Evolutionary conservation across 1,140 invertebrate genomes (phyloP).

Genomic region (Heliothis virescens): DNA sequence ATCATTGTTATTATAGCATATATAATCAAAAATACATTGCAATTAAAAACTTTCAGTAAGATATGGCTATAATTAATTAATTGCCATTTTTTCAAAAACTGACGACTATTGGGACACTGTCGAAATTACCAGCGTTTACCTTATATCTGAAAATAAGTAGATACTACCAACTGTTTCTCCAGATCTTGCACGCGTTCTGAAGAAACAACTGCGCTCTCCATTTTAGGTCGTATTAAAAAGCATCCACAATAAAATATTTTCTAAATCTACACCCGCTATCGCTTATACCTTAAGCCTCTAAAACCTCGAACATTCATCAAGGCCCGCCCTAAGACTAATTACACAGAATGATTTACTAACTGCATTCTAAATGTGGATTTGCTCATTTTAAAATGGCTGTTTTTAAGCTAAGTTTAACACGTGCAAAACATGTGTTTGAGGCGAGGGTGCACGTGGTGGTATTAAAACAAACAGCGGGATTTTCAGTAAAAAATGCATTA

Average conservation of each 20-base stretch:
- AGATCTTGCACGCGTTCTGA: too few relatives aligned
- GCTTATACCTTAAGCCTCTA: background rate
- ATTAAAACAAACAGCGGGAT: background rate
- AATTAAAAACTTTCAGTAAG: too few relatives aligned
- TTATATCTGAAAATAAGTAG: too few relatives aligned
- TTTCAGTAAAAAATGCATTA: background rate
- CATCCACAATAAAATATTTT: background rate
- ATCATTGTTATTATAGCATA: too few relatives aligned
- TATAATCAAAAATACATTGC: too few relatives aligned
- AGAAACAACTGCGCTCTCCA: too few relatives aligned
- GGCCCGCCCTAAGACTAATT: constrained; percentile 50
- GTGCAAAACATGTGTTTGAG: constrained; percentile 1
- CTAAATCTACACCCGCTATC: background rate
- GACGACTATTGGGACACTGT: too few relatives aligned
- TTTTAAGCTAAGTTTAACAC: constrained; percentile 6
- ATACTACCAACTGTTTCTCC: too few relatives aligned
- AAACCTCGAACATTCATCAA: constrained; percentile 45
- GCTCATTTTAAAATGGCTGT: constrained; percentile 41
- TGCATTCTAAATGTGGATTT: constrained; percentile 50
- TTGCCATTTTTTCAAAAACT: too few relatives aligned
- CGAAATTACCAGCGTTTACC: too few relatives aligned
- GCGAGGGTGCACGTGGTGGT: background rate
- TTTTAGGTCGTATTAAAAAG: too few relatives aligned
- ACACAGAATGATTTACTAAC: constrained; percentile 54
- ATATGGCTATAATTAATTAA: too few relatives aligned